Base-by-base conservation (phyloP, 2,797 vertebrate genomes). In the Helicolenus hilgendorfi region DNA sequence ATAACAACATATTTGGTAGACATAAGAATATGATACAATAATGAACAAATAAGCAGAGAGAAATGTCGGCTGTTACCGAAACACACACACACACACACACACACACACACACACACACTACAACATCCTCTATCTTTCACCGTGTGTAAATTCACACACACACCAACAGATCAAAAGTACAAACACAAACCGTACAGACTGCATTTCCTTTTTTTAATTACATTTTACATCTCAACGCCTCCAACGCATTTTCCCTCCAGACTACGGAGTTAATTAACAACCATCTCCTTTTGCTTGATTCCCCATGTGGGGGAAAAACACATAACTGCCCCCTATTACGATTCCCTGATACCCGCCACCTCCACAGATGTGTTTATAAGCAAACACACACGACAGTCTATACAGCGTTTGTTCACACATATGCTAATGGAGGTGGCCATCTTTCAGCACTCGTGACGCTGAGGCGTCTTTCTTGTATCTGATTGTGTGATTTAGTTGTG, bases 181-280 rank as follows among this genome's bases (percentile, higher is more conserved):
- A 93, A 84, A 94, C 82, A 91, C 95, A 97, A 97, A 91, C 91
- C 93, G 93, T 90, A 87, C 90, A 93, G 95, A 85, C 94, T 95
- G 94, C 82, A 95, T 96, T 96, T 98, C 95, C 88, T 87, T 92
- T 95, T 97, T 98, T 98, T 98, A 98, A 98, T 98, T 98, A 98
- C 96, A 97, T 97, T 97, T 98, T 97, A 96, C 95, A 97, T 97
- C 93, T 94, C 92, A 94, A 92, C 76, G 88, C 95, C 92, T 94
- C 93, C 86, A 86, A 96, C 89, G 93, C 91, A 92, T 95, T 94
- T 94, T 97, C 97, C 98, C 97, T 87, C 87, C 95, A 97, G 98
- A 98, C 96, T 93, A 83, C 86, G 35, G 90, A 97, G 97, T 98
- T 98, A 98, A 98, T 99, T 98, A 98, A 98, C 97, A 96, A 95